Evolutionary conservation across 1,140 invertebrate species (phyloP).

Genomic region (Dinoponera quadriceps): DNA sequence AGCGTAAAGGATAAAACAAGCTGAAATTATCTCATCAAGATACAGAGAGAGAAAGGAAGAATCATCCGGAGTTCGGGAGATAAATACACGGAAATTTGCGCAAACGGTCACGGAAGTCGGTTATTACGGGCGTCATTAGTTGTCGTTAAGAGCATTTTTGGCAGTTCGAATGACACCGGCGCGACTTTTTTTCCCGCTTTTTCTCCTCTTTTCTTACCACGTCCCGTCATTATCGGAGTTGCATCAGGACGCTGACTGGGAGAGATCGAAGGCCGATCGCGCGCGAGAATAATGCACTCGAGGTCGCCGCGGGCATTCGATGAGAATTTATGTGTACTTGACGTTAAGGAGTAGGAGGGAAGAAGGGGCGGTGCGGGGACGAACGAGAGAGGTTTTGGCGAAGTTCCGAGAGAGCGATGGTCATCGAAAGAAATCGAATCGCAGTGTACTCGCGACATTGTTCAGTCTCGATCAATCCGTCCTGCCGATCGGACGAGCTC

Average conservation of each 20-base stretch:
- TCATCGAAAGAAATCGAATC: slow-evolving; percentile 48
- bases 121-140: slow-evolving; percentile 33
- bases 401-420: slow-evolving; percentile 13
- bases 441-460: background rate
- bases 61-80: background rate
- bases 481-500: slow-evolving; percentile 9
- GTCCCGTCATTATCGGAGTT: slow-evolving; percentile 51
- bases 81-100: slow-evolving; percentile 36
- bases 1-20: too few relatives aligned
- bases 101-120: slow-evolving; percentile 25
- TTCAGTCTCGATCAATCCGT: slow-evolving; percentile 59
- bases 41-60: background rate
- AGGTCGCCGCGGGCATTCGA: slow-evolving; percentile 55
- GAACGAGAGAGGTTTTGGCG: slow-evolving; percentile 43
- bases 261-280: slow-evolving; percentile 63
- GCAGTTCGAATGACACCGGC: slow-evolving; percentile 22
- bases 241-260: slow-evolving; percentile 37
- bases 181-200: background rate
- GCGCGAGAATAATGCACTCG: slow-evolving; percentile 61
- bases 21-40: background rate
- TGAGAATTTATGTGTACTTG: slow-evolving; percentile 65
- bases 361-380: slow-evolving; percentile 21
- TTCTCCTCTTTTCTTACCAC: slow-evolving; percentile 18
- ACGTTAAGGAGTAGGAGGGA: slow-evolving; percentile 52
- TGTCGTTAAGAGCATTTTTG: slow-evolving; percentile 44